Evolutionary conservation across 2,797 vertebrate genomes (phyloP).

Genomic region (Melanotaenia trifasciata): DNA sequence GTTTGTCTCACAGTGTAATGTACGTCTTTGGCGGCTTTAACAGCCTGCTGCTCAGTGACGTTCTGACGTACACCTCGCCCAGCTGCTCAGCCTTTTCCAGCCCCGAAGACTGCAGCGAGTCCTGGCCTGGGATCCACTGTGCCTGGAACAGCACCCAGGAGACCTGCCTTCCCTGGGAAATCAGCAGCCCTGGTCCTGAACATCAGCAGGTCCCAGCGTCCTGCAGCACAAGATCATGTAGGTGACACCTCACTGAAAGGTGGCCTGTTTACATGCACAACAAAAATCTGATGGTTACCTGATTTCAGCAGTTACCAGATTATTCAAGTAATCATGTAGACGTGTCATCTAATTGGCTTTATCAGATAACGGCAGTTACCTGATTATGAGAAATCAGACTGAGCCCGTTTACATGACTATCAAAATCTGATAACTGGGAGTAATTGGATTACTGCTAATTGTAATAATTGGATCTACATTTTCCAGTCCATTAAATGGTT

Average conservation of each 20-base stretch:
- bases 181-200: conserved; percentile 52
- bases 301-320: no score
- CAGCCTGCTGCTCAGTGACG: conserved; percentile 93
- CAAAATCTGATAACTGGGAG: no score
- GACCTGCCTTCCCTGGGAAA: conserved; percentile 88
- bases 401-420: no score
- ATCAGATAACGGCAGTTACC: no score
- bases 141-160: conserved; percentile 83
- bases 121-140: conserved; percentile 87
- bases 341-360: no score
- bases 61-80: conserved; percentile 89
- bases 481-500: no score
- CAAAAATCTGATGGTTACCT: no score
- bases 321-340: no score
- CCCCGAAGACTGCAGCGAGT: conserved; percentile 76
- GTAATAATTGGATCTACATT: no score
- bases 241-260: conserved; percentile 42
- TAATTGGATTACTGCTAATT: no score
- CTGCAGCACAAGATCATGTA: conserved; percentile 88
- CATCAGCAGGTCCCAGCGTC: conserved; percentile 77
- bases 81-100: conserved; percentile 85
- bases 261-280: no score
- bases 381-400: no score
- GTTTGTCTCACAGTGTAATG: conserved; percentile 85
- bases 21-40: conserved; percentile 97